These are phyloP conservation scores for Adelges cooleyi DNA, from an alignment of 1,140 invertebrate species.

Conservation along the genomic window DNA sequence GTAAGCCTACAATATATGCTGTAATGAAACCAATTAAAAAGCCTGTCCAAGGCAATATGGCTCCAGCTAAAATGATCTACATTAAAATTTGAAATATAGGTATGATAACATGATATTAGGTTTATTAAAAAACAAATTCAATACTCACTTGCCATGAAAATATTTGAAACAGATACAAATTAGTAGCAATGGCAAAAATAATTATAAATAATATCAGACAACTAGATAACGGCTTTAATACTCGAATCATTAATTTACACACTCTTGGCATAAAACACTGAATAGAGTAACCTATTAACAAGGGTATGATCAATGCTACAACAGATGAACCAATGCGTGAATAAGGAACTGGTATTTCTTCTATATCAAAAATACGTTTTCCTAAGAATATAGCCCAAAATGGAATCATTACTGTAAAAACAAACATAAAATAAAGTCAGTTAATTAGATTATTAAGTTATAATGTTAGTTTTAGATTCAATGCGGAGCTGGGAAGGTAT, in stretches of 20 bases:
- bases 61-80: slow-evolving; percentile 68
- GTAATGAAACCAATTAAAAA: slow-evolving; percentile 61
- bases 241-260: slow-evolving; percentile 56
- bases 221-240: slow-evolving; percentile 76
- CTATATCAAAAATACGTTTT: slow-evolving; percentile 57
- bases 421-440: too few species aligned
- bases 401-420: slow-evolving; percentile 74
- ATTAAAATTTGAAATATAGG: slow-evolving; percentile 39
- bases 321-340: slow-evolving; percentile 62
- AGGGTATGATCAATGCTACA: slow-evolving; percentile 65
- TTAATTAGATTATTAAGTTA: too few species aligned
- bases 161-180: slow-evolving; percentile 79
- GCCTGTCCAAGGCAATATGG: slow-evolving; percentile 76
- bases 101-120: slow-evolving; percentile 35
- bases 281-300: slow-evolving; percentile 65
- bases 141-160: slow-evolving; percentile 72
- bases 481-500: too few species aligned
- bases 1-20: slow-evolving; percentile 49
- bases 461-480: too few species aligned
- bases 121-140: slow-evolving; percentile 4
- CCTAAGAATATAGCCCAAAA: slow-evolving; percentile 92
- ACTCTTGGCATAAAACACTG: slow-evolving; percentile 55
- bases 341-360: slow-evolving; percentile 67
- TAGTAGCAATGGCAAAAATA: slow-evolving; percentile 81
- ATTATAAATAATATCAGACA: slow-evolving; percentile 78